phyloP scores from a whole-genome alignment of 2,113 vertebrate species.

The Bambusicola thoracicus region DNA sequence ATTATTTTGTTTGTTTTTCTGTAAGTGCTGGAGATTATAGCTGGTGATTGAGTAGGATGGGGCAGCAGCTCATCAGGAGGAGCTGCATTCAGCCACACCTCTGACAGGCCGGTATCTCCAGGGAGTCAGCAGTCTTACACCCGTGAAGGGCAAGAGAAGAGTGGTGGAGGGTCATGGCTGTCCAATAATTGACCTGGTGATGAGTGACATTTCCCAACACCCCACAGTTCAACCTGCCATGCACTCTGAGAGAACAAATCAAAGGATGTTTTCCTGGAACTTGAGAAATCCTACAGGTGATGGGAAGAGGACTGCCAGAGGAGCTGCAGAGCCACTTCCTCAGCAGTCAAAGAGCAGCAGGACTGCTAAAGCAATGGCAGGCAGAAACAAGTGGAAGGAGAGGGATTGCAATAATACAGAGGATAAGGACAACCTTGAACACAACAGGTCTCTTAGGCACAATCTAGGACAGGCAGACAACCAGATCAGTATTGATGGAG shows the following conservation, averaged over 20 bases:
- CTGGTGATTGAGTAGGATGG: constrained; percentile 58
- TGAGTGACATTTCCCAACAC: constrained; percentile 10
- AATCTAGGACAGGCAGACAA: not conserved
- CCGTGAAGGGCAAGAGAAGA: constrained; percentile 67
- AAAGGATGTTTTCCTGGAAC: constrained; percentile 40
- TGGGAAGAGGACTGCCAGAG: not conserved
- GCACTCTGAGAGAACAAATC: constrained; percentile 37
- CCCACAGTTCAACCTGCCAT: constrained; percentile 30
- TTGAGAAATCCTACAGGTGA: not conserved
- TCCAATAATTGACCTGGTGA: constrained; percentile 13
- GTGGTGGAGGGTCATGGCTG: constrained; percentile 35
- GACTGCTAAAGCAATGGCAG: not conserved
- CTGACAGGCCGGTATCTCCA: constrained; percentile 71
- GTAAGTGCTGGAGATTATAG: constrained; percentile 69
- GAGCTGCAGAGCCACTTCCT: not conserved
- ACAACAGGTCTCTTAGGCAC: not conserved
- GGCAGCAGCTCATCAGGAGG: constrained; percentile 47
- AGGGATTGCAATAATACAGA: not conserved
- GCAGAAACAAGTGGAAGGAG: not conserved
- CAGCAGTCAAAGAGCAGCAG: not conserved
- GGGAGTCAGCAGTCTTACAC: constrained; percentile 68
- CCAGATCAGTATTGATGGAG: not conserved
- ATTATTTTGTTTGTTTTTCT: constrained; percentile 77
- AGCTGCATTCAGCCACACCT: constrained; percentile 74
- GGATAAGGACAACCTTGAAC: not conserved